phyloP scores from a whole-genome alignment of 2,888 invertebrate genomes.

The Julus scandinavius region DNA sequence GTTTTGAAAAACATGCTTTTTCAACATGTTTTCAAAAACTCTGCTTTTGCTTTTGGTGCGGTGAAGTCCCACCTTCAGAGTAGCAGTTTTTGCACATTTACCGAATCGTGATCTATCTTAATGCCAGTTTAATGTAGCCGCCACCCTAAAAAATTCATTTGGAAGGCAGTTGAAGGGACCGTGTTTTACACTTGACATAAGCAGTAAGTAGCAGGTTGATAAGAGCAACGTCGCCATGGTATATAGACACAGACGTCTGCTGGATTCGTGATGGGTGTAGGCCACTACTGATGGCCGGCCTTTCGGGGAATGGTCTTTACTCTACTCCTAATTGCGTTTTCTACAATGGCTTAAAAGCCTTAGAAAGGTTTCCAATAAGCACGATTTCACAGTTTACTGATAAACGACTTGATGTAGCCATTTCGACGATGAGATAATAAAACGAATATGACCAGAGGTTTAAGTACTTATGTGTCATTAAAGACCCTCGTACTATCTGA shows the following conservation, averaged over 20 bases:
- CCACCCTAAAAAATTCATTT: not conserved
- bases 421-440: not conserved
- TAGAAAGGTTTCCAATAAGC: not conserved
- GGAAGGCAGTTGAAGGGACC: not conserved
- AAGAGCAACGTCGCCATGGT: not conserved
- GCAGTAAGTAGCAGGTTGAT: slow-evolving; percentile 32
- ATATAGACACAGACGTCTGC: not conserved
- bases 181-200: not conserved
- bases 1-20: no score
- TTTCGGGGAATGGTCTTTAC: not conserved
- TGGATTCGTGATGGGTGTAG: slow-evolving; percentile 35
- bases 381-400: slow-evolving; percentile 35
- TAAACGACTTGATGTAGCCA: not conserved
- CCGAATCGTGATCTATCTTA: slow-evolving; percentile 22
- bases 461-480: slow-evolving; percentile 5
- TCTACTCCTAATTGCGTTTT: not conserved
- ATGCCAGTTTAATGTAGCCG: not conserved
- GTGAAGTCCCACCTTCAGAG: no score
- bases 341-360: not conserved
- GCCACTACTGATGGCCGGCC: not conserved
- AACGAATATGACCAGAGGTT: not conserved
- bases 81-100: not conserved
- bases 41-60: no score
- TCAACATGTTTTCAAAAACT: no score
- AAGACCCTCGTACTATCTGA: not conserved